These are phyloP conservation scores for Poecilobothrus nobilitatus DNA, from an alignment of 2,888 invertebrate species.

Conservation along the genomic window DNA sequence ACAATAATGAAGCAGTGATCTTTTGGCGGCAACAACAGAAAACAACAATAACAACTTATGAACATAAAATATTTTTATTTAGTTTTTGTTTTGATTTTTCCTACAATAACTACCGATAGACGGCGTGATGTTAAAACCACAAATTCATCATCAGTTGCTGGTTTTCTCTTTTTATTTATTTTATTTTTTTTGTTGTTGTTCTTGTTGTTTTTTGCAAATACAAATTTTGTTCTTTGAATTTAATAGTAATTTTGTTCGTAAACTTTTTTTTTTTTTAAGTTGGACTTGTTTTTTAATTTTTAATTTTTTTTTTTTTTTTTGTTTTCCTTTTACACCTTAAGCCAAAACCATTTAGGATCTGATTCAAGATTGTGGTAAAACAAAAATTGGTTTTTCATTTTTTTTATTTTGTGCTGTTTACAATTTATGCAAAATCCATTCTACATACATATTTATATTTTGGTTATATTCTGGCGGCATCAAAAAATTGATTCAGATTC, in stretches of 20 bases:
- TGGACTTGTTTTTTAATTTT: not conserved
- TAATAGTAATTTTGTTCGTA: too few species aligned
- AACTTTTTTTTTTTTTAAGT: not conserved
- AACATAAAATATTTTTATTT: not conserved
- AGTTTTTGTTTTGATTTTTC: not conserved
- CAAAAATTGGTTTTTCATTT: not conserved
- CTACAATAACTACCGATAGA: not conserved
- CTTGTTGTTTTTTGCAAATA: too few species aligned
- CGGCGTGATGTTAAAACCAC: constrained; percentile 6
- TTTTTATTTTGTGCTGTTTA: not conserved
- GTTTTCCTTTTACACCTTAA: not conserved
- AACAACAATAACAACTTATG: not conserved
- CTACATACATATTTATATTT: too few species aligned
- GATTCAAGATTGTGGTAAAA: not conserved
- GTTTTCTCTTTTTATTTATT: not conserved
- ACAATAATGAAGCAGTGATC: not conserved
- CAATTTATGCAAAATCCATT: not conserved
- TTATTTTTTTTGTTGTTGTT: too few species aligned
- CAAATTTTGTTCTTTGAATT: too few species aligned
- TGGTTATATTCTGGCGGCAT: too few species aligned
- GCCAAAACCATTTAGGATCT: not conserved
- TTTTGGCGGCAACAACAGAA: not conserved
- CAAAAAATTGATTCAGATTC: too few species aligned
- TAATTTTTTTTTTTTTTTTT: not conserved
- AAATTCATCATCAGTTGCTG: not conserved